Evolutionary conservation across 2,113 vertebrate genomes (phyloP), one percentile per base, ranked within the genome.

Genomic region (Phylloscopus whistleri): DNA sequence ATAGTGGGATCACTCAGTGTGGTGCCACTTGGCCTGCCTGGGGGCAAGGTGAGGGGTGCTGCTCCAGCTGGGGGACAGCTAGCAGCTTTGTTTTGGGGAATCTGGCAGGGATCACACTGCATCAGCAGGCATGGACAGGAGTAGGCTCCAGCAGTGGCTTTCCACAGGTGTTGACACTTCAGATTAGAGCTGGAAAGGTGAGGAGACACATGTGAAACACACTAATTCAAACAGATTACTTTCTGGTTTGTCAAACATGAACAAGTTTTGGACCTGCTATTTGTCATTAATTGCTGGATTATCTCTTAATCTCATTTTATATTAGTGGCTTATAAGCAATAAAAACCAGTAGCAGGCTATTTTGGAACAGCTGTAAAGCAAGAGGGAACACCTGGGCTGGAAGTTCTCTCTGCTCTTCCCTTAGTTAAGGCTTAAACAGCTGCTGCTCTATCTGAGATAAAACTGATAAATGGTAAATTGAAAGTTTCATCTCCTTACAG

Each of bases 221-320:
- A 4, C 72, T 88, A 92, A 93, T 90, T 93, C 79, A 96, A 96
- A 97, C 48, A 88, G 91, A 92, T 94, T 87, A 89, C 52, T 72
- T 95, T 86, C 75, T 76, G 52, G 70, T 81, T 89, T 92, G 74
- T 85, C 94, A 83, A 90, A 96, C 46, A 94, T 41, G 51, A 92
- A 66, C 73, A 70, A 90, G 49, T 82, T 91, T 85, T 75, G 74
- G 77, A 70, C 55, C 77, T 63, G 67, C 48, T 87, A 92, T 95
- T 96, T 81, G 68, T 79, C 66, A 86, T 93, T 97, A 96, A 96
- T 93, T 96, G 75, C 59, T 88, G 73, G 88, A 97, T 97, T 95
- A 96, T 93, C 93, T 95, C 91, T 86, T 96, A 95, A 96, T 97
- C 88, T 95, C 69, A 91, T 76, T 87, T 82, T 91, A 74, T 92